Conservation (phyloP, 2,888 invertebrate genomes). For the Heteropelma amictum region DNA sequence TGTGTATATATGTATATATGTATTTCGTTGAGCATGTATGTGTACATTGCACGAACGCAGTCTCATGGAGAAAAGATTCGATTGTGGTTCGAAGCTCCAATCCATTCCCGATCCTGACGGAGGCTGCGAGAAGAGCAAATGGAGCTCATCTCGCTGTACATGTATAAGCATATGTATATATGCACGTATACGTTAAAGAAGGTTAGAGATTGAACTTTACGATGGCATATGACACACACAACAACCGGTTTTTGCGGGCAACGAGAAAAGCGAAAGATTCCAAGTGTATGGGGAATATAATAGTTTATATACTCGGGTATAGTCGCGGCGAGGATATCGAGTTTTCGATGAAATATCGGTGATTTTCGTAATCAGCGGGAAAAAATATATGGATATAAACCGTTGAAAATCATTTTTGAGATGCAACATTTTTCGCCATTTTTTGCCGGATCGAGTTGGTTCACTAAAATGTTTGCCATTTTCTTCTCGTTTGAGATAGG, state of each 20-base stretch:
- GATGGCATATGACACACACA: slow-evolving; percentile 45
- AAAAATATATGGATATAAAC: too few relatives aligned
- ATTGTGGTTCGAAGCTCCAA: slow-evolving; percentile 42
- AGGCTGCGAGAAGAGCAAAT: slow-evolving; percentile 31
- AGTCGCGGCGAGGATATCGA: background rate
- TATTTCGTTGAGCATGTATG: background rate
- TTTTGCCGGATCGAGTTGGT: too few relatives aligned
- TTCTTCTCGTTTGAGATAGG: background rate
- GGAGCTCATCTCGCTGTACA: background rate
- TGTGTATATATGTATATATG: too few relatives aligned
- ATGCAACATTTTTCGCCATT: too few relatives aligned
- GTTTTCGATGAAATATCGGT: too few relatives aligned
- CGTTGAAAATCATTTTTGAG: too few relatives aligned
- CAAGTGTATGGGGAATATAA: background rate
- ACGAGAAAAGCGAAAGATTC: slow-evolving; percentile 37
- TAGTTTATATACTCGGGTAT: slow-evolving; percentile 28
- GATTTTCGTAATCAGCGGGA: too few relatives aligned
- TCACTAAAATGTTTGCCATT: background rate
- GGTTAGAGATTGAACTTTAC: slow-evolving; percentile 57
- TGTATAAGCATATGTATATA: background rate
- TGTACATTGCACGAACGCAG: background rate
- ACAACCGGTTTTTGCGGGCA: slow-evolving; percentile 56
- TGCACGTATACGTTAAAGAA: slow-evolving; percentile 13
- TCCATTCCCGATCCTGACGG: slow-evolving; percentile 37
- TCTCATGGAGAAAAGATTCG: slow-evolving; percentile 6